Conservation (phyloP, 1,140 invertebrate species). For the Reticulitermes speratus region DNA sequence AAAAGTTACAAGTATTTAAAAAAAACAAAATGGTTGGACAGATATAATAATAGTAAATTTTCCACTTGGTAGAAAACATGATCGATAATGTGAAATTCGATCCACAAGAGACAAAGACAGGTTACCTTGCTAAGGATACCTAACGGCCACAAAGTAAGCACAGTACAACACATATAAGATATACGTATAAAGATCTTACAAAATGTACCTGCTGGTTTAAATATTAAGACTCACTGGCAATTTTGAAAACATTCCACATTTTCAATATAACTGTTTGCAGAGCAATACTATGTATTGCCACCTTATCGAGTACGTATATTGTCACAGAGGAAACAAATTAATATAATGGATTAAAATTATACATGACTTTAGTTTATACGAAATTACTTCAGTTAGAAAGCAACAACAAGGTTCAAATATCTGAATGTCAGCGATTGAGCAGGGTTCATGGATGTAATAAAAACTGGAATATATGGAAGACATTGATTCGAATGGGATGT, state of each 20-base stretch:
- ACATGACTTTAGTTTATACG: background rate
- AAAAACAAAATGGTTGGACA: background rate
- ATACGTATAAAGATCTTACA: background rate
- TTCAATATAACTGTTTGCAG: background rate
- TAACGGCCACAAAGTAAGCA: background rate
- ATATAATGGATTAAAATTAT: background rate
- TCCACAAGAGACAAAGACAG: background rate
- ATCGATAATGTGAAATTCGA: background rate
- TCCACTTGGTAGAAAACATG: background rate
- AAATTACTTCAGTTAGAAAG: background rate
- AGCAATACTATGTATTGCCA: background rate
- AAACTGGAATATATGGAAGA: constrained; percentile 22
- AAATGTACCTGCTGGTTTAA: background rate
- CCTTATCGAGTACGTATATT: background rate
- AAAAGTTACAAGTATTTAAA: background rate
- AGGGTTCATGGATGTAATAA: constrained; percentile 4
- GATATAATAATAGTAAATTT: background rate
- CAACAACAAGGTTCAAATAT: background rate
- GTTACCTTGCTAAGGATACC: background rate
- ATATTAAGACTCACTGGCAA: background rate
- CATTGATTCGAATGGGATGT: constrained; percentile 14
- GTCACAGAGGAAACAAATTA: background rate
- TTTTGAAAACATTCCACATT: background rate
- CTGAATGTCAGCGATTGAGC: background rate
- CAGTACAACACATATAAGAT: background rate